Evolutionary conservation across 1,140 invertebrate genomes (phyloP), one percentile per base, ranked within the genome.

Genomic region (Holotrichia oblita): DNA sequence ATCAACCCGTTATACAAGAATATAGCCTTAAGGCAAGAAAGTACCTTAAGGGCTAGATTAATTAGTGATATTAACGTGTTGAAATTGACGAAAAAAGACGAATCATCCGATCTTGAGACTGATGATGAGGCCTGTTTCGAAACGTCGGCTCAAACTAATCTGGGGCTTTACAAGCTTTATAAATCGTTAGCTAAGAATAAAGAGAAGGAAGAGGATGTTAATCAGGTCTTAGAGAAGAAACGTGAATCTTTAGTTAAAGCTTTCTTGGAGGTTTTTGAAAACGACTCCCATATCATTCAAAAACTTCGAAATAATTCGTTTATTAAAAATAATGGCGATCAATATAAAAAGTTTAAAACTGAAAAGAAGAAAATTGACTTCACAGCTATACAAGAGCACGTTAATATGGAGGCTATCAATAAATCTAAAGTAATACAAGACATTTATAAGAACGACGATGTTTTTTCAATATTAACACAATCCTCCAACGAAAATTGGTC

Each of bases 1-100:
- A 69, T 69, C 8, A 69, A 69, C 22, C 61, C 61, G 6, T 14
- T 69, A 7, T 69, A 69, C 12, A 69, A 69, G 22, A 69, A 69
- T 14, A 20, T 69, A 69, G 22, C 20, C 7, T 14, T 69, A 3
- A 34, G 14, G 12, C 17, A 27, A 6, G 22, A 69, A 6, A 27
- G 61, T 69, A 69, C 24, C 20, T 22, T 69, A 1, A 69, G 7
- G 8, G 61, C 61, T 6, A 17, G 27, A 6, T 22, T 69, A 69
- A 22, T 27, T 3, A 69, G 61, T 10, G 61, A 69, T 3, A 34
- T 69, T 7, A 22, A 69, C 22, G 61, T 69, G 0, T 17, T 9
- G 12, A 69, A 34, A 1, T 14, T 69, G 12, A 34, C 61, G 17
- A 34, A 69, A 7, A 69, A 69, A 69, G 61, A 69, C 0, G 22